Base-by-base conservation (phyloP, 2,113 vertebrate species). In the Canis aureus region DNA sequence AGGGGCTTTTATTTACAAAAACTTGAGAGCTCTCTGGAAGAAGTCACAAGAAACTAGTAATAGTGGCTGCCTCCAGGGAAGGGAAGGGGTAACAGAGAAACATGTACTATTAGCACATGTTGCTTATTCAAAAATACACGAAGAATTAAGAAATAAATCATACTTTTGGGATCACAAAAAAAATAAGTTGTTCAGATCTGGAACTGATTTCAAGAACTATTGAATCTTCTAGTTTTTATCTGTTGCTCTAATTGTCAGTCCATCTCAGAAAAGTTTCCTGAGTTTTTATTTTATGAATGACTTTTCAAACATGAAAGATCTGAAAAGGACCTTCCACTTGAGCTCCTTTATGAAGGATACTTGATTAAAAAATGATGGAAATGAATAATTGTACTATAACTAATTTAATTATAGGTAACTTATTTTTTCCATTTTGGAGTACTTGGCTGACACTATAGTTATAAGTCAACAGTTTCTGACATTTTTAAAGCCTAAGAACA, bases 401-500 rank as follows among this genome's bases (percentile, higher is more conserved):
- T 67, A 86, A 95, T 94, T 82, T 96, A 91, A 97, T 96, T 90
- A 9, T 53, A 83, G 59, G 38, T 82, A 74, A 91, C 49, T 76
- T 79, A 35, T 43, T 66, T 29, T 94, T 49, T 22, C 7, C 49
- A 62, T 83, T 81, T 93, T 69, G 9, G 62, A 76, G 17, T 86
- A 53, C 10, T 91, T 96, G 78, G 5, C 76, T 67, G 20, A 89
- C 59, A 90, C 2, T 17, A 2, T 38, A 57, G 79, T 62, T 96
- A 62, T 64, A 92, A 88, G 91, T 64, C 55, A 91, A 93, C 5
- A 64, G 25, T 53, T 11, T 88, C 4, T 85, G 49, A 84, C 17
- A 83, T 64, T 93, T 60, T 90, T 13, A 12, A 92, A 95, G 16
- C 15, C 32, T 82, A 76, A 96, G 59, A 96, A 78, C 11, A 73